A percentile compares a stretch with the other conserved stretches of the same genome.
Conservation (phyloP, 2,888 invertebrate genomes). For the Troilus luridus region DNA sequence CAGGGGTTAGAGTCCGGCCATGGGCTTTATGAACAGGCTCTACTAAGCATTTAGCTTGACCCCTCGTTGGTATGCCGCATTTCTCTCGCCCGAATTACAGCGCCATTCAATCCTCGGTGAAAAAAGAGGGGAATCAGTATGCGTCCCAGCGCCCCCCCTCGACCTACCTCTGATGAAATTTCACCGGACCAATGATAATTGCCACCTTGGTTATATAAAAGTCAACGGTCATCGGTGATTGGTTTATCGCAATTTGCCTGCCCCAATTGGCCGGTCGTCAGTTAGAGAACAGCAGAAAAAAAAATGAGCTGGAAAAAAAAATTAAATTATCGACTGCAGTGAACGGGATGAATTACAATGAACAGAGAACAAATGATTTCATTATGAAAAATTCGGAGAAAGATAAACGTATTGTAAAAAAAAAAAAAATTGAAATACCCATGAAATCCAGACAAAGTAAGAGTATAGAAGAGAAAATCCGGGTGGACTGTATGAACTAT, state of each 20-base stretch:
- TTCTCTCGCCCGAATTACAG: slow-evolving; percentile 39
- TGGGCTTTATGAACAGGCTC: not conserved
- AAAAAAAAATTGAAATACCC: no score
- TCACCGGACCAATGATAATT: slow-evolving; percentile 33
- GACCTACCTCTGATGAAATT: slow-evolving; percentile 1
- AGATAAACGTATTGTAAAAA: not conserved
- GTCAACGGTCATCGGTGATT: slow-evolving; percentile 41
- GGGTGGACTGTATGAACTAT: no score
- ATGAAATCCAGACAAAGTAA: no score
- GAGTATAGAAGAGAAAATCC: no score
- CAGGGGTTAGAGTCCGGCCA: not conserved
- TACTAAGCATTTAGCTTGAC: slow-evolving; percentile 31
- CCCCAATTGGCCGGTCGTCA: slow-evolving; percentile 20
- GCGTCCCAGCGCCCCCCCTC: not conserved
- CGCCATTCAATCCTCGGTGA: slow-evolving; percentile 24
- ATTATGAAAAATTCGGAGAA: not conserved
- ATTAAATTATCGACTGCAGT: not conserved
- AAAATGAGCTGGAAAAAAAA: not conserved
- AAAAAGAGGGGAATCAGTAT: slow-evolving; percentile 41
- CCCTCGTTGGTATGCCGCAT: slow-evolving; percentile 50
- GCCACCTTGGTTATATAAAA: slow-evolving; percentile 42
- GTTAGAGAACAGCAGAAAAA: not conserved
- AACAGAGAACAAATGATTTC: not conserved
- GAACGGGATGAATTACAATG: slow-evolving; percentile 24
- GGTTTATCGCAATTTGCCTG: slow-evolving; percentile 38